Evolutionary conservation across 2,888 invertebrate species (phyloP).

Genomic region (Bugulina stolonifera): DNA sequence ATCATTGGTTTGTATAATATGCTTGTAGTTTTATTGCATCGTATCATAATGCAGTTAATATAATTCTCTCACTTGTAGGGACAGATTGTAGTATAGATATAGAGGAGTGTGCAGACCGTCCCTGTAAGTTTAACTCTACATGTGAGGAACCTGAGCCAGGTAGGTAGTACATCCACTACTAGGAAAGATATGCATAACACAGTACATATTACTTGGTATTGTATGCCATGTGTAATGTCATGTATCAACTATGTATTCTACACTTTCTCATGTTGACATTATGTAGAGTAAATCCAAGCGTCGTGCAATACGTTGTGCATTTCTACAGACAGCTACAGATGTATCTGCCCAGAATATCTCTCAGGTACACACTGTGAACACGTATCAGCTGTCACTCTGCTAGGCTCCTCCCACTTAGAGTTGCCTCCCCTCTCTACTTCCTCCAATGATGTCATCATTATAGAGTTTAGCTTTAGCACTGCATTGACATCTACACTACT

Average conservation of each 20-base stretch:
- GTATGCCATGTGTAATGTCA: no score
- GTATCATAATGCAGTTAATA: no score
- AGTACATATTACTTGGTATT: no score
- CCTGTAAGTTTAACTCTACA: constrained; percentile 7
- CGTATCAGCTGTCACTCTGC: background rate
- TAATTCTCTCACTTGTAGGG: no score
- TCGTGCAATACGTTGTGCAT: background rate
- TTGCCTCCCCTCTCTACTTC: background rate
- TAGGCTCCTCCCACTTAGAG: background rate
- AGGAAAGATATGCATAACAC: no score
- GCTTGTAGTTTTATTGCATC: no score
- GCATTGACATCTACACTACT: background rate
- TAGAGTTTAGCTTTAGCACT: background rate
- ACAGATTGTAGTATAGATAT: background rate
- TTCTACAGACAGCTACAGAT: background rate
- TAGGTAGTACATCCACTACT: no score
- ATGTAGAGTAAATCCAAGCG: no score
- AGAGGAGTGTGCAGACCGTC: background rate
- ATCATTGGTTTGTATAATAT: no score
- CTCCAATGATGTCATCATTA: background rate
- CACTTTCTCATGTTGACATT: no score
- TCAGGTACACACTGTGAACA: background rate
- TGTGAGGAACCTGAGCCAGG: constrained; percentile 11
- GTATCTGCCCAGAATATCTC: background rate
- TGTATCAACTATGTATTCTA: no score